Evolutionary conservation across 1,140 invertebrate genomes (phyloP), one percentile per base, ranked within the genome.

Genomic region (Nymphalis io): DNA sequence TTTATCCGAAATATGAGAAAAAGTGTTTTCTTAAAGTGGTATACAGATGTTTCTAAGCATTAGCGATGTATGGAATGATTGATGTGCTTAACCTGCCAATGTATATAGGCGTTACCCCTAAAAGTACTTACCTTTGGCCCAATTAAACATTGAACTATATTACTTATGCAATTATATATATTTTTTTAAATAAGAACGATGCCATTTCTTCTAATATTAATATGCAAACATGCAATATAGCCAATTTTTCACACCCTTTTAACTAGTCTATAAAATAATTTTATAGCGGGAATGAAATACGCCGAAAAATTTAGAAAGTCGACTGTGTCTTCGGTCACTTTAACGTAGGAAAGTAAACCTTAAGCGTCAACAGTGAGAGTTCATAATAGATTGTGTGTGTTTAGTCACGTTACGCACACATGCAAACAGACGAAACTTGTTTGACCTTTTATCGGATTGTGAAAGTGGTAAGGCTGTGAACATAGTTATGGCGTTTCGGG

Each of bases 391-490:
- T 42, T 39, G 1, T 58, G 23, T 12, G 38, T 33, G 13, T n/a
- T 27, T 8, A 65, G 53, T 60, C 71, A 64, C 51, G 33, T 23
- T 44, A 79, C 81, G 46, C 74, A 79, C 66, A 75, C 68, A 70
- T 65, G 73, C 66, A 73, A 58, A 78, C 71, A 40, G 23, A 75
- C 72, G 76, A 51, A 79, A 79, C 69, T 57, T 64, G 76, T 73
- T 77, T 86, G 84, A 86, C 84, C 84, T 86, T 84, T 84, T 76
- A 71, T 77, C 60, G 60, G 65, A 78, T 81, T 81, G 84, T 86
- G 84, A 86, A 86, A 85, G 82, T 83, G 72, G 69, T 74, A 71
- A 72, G 69, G 63, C 62, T 65, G 68, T 48, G 65, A 23, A 39
- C 65, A 74, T 11, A 72, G 64, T 66, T 55, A 64, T 42, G 38